Base-by-base conservation (phyloP, 2,113 vertebrate genomes). In the Protobothrops flavoviridis region DNA sequence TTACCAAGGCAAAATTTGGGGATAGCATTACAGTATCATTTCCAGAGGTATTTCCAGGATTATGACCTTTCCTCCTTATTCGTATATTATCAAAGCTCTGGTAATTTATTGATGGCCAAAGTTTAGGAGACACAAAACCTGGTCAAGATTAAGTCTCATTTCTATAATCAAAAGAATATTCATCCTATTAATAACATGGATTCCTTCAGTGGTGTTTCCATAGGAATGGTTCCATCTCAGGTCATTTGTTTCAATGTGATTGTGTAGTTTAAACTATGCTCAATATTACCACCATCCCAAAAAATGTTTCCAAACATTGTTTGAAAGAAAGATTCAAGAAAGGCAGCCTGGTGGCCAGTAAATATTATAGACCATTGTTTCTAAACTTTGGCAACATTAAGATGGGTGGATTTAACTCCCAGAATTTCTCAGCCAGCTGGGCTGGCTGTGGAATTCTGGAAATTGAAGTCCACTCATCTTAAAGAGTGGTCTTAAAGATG, bases 61-160 rank as follows among this genome's bases (percentile, higher is more conserved):
- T n/a, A 24, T 0, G 20, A 1, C 50, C 29, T 88, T 9, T 10
- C 20, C 23, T 24, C 45, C 69, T 56, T 4, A 33, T 53, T 43
- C 64, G n/a, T 53, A 89, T 86, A n/a, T 43, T 89, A 85, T n/a
- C 45, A 59, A n/a, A 9, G 6, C 0, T 13, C 24, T 91, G 55
- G 57, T 86, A 33, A 86, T 74, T 0, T n/a, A 85, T 87, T 39
- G 52, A 29, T 85, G 90, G 87, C 23, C 26, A 39, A 39, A 61
- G 88, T 93, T 93, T 91, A 81, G 64, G 43, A 57, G 88, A 50
- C 90, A 88, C 52, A 88, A 93, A 93, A 86, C 93, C 85, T 88
- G 53, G 15, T 74, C 43, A 50, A 43, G 85, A 29, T 48, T 21
- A 23, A 91, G 64, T 53, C 91, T 89, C 85, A 91, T 89, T 93